These are phyloP conservation scores for Petrocephalus sullivani DNA, from an alignment of 2,797 vertebrate species.

Conservation along the genomic window DNA sequence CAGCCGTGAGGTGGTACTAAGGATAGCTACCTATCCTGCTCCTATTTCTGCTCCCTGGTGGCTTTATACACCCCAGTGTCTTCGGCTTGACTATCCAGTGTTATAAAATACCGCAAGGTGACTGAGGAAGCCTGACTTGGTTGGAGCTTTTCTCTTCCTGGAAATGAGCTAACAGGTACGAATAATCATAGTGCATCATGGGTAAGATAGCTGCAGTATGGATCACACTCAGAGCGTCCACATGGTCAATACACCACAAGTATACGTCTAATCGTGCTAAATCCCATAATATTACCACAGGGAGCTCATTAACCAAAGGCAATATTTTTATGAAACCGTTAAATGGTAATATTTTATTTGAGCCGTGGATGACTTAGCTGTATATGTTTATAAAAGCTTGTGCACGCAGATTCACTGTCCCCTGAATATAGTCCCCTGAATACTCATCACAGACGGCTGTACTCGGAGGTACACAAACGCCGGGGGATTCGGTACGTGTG, in stretches of 20 bases:
- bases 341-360: not conserved
- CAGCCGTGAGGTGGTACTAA: not conserved
- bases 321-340: not conserved
- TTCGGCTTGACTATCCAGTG: too few relatives aligned
- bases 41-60: not conserved
- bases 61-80: too few relatives aligned
- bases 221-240: not conserved
- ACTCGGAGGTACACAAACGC: not conserved
- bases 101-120: not conserved
- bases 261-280: not conserved
- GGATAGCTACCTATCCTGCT: not conserved
- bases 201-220: not conserved
- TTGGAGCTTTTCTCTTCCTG: not conserved
- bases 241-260: not conserved
- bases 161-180: not conserved
- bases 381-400: not conserved
- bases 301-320: not conserved
- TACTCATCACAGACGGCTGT: not conserved
- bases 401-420: not conserved
- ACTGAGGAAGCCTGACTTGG: not conserved
- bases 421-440: not conserved
- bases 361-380: not conserved
- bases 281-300: not conserved
- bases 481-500: not conserved
- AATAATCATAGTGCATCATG: not conserved